Conservation (phyloP, 2,797 vertebrate genomes). For the Brotula barbata region DNA sequence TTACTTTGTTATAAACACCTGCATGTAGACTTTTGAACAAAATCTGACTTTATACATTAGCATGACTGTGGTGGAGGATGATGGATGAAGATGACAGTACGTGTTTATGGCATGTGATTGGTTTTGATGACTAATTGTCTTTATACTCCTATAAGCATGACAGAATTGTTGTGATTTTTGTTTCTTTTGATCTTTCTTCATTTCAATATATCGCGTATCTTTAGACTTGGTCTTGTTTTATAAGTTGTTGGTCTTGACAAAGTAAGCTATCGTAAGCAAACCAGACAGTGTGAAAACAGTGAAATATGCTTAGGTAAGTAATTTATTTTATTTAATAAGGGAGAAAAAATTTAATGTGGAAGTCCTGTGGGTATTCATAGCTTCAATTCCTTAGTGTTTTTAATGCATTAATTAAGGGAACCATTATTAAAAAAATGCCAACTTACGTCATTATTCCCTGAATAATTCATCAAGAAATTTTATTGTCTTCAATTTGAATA, state of each 20-base stretch:
- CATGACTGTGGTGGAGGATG: constrained; percentile 20
- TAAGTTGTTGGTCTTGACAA: constrained; percentile 24
- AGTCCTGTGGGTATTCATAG: constrained; percentile 41
- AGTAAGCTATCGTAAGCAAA: constrained; percentile 16
- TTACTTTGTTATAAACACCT: constrained; percentile 53
- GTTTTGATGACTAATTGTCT: constrained; percentile 27
- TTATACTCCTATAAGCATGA: constrained; percentile 20
- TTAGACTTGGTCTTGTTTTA: constrained; percentile 21
- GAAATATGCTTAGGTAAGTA: constrained; percentile 46
- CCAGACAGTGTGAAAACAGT: constrained; percentile 15
- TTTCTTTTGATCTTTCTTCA: constrained; percentile 17
- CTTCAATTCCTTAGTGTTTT: constrained; percentile 55
- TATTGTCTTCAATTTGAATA: constrained; percentile 55
- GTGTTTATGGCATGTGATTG: constrained; percentile 30
- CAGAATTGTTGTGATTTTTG: constrained; percentile 26
- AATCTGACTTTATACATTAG: constrained; percentile 23
- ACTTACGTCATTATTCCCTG: constrained; percentile 33
- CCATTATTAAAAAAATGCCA: constrained; percentile 45
- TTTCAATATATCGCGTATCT: not conserved
- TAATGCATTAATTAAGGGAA: constrained; percentile 40
- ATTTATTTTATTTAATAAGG: constrained; percentile 70
- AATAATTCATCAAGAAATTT: constrained; percentile 31
- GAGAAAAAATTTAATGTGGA: constrained; percentile 7
- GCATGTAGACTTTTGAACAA: constrained; percentile 39
- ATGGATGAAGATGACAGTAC: constrained; percentile 5